Conservation (phyloP, 2,797 vertebrate genomes). For the Enteromius afrohamiltoni region DNA sequence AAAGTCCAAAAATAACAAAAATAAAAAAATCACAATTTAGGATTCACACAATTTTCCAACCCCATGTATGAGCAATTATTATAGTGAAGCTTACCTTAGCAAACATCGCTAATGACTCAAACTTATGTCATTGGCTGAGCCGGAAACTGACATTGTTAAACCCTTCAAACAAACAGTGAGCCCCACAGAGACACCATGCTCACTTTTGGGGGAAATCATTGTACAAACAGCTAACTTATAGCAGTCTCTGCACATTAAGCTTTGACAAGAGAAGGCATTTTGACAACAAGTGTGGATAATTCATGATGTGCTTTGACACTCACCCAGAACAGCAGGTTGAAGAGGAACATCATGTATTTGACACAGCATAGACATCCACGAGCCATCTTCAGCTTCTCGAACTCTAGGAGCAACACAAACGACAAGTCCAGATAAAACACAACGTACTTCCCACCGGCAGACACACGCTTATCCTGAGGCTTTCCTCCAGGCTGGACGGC, state of each 20-base stretch:
- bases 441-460: constrained; percentile 85
- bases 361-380: constrained; percentile 97
- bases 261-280: constrained; percentile 1
- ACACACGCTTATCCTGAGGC: constrained; percentile 71
- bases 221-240: background rate
- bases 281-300: constrained; percentile 4
- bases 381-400: constrained; percentile 93
- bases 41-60: background rate
- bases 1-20: background rate
- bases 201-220: background rate
- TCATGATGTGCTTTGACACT: constrained; percentile 63
- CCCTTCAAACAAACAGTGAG: background rate
- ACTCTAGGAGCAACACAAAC: constrained; percentile 85
- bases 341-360: constrained; percentile 99
- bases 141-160: background rate
- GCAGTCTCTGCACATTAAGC: background rate
- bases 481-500: constrained; percentile 66
- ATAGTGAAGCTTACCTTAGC: background rate
- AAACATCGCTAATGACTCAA: background rate
- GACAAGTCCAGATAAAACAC: constrained; percentile 90
- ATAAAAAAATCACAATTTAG: background rate
- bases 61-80: background rate
- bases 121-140: background rate
- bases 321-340: constrained; percentile 99
- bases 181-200: background rate